These are phyloP conservation scores for Falcunculus frontatus DNA, from an alignment of 2,113 vertebrate genomes.

Conservation along the genomic window DNA sequence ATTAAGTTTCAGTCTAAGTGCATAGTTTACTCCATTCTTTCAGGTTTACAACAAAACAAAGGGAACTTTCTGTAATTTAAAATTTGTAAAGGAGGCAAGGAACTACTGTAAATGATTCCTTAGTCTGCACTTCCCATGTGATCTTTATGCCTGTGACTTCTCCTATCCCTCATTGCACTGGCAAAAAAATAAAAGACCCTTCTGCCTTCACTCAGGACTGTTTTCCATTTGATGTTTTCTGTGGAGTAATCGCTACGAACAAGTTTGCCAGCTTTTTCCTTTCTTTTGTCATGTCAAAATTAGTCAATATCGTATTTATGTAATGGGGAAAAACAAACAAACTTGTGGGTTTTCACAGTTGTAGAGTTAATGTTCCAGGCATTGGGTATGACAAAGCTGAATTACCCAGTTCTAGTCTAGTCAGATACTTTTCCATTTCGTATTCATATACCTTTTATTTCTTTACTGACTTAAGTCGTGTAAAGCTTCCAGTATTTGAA, in stretches of 20 bases:
- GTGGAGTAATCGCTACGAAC: background rate
- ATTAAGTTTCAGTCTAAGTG: background rate
- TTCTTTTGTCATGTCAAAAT: background rate
- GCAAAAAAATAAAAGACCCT: background rate
- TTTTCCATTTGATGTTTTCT: background rate
- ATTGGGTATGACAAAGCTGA: background rate
- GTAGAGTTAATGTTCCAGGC: background rate
- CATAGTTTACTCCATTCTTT: background rate
- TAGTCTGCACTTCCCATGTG: background rate
- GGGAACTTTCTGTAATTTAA: background rate
- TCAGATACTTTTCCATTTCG: background rate
- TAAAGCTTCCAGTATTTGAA: background rate
- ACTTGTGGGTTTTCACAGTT: fast-evolving
- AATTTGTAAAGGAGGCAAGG: background rate
- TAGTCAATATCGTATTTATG: background rate
- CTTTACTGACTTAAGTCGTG: background rate
- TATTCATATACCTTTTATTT: background rate
- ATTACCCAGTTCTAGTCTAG: background rate
- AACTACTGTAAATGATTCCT: background rate
- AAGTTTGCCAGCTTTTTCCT: background rate
- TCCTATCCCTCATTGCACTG: background rate
- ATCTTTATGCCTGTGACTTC: background rate
- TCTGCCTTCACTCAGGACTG: background rate
- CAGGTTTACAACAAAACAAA: background rate
- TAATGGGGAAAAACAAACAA: background rate